Evolutionary conservation across 2,797 vertebrate species (phyloP), one percentile per base, ranked within the genome.

Genomic region (Spinus pinus): DNA sequence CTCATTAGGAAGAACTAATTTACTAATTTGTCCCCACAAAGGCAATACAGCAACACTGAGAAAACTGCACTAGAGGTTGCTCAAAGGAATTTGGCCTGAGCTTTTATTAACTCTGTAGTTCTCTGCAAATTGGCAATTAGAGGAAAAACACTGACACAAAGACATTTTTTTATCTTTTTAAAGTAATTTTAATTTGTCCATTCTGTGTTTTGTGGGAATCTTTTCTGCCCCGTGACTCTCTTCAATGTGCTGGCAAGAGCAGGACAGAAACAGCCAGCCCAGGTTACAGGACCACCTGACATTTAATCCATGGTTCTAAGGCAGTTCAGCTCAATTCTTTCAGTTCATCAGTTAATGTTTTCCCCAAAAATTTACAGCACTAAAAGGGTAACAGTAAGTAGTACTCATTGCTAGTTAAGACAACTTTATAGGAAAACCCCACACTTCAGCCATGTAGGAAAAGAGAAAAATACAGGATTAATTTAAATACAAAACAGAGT

Each of bases 121-220:
- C 58, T 41, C 71, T 81, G 74, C 80, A 87, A 91, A 93, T 50
- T 54, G 37, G 35, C 61, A 92, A 93, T 96, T 94, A 93, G 53
- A 86, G 37, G 35, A 64, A 88, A 92, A 91, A 66, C 33, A 71
- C 9, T 3, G 17, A 57, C 42, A 82, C 51, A 71, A 49, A 77
- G 35, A 35, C 14, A 14, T 31, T 85, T 80, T 69, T 44, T 74
- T 46, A 65, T 46, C 21, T 54, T n/a, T n/a, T 53, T 47, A 4
- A 84, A 89, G n/a, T 82, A 74, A 62, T 72, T 95, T 93, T 69
- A 82, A 93, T 94, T 89, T 87, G 64, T 51, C 19, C 46, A 18
- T 30, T 54, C 21, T 42, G 16, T 71, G 46, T 60, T 91, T 65
- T 67, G 19, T 69, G 61, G 82, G 53, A 86, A 57, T 61, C 42